Evolutionary conservation across 2,113 vertebrate species (phyloP).

Genomic region (Dendrocopos noguchii): DNA sequence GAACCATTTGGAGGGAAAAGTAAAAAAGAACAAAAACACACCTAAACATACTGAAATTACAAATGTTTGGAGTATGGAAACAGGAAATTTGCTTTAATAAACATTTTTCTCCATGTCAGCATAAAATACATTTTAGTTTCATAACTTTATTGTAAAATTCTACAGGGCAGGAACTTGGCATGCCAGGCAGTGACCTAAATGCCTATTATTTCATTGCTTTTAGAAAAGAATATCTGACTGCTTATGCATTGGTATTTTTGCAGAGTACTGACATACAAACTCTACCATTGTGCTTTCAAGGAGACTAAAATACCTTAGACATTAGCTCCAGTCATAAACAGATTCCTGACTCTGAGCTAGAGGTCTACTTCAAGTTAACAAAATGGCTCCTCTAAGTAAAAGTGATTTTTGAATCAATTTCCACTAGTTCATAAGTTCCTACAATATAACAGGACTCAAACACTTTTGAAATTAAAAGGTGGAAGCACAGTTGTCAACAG

Average conservation of each 20-base stretch:
- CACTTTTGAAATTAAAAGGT: background rate
- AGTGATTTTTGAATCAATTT: constrained; percentile 35
- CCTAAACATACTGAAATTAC: background rate
- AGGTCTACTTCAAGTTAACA: background rate
- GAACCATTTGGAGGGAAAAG: background rate
- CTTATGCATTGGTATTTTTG: background rate
- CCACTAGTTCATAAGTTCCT: background rate
- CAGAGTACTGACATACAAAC: background rate
- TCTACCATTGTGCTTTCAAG: background rate
- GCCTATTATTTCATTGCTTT: constrained; percentile 8
- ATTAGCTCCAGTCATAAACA: background rate
- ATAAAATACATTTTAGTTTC: background rate
- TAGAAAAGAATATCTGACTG: background rate
- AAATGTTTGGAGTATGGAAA: background rate
- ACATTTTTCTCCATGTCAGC: background rate
- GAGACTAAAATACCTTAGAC: background rate
- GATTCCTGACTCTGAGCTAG: background rate
- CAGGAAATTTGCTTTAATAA: constrained; percentile 16
- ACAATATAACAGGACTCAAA: background rate
- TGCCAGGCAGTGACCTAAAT: background rate
- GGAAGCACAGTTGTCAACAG: background rate
- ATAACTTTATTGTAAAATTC: constrained; percentile 25
- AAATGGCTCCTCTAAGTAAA: background rate
- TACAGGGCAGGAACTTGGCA: background rate
- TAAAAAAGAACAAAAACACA: background rate